Base-by-base conservation (phyloP, 2,797 vertebrate genomes). In the Spinus pinus region DNA sequence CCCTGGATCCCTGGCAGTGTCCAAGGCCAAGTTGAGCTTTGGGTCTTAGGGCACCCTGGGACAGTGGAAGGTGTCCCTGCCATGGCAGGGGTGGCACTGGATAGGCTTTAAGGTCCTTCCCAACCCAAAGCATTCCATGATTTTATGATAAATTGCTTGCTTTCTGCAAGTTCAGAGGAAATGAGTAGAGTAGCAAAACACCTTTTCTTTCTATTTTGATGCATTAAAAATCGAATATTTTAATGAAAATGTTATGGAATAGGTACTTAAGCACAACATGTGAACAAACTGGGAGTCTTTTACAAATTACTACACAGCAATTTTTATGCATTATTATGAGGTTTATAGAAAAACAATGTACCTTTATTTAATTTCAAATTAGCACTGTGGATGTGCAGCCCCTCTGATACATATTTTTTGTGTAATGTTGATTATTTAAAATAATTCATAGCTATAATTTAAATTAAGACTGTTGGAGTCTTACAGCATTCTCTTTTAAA, bases 401-500 rank as follows among this genome's bases (percentile, higher is more conserved):
- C 30, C 20, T 74, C 53, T 69, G 27, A 42, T 77, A 19, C 8
- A 6, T 51, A 19, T 67, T 56, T 37, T 51, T 35, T 47, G 21
- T 78, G 51, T 60, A 49, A 78, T 92, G 72, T 13, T 33, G 27
- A 15, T 81, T 78, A 66, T 77, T 94, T 75, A 54, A 86, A 94
- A 47, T 75, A 81, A 74, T 64, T 47, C 33, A 74, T 91, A 62
- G 11, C 35, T 90, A 41, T 81, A 58, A 64, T 77, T 79, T 88
- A 69, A 81, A 69, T 81, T 66, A 70, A 60, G 46, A 64, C 42
- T 50, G 20, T 69, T 87, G 42, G 54, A 90, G 53, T 64, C 50
- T 44, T 79, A 71, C n/a, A 37, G 25, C 49, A 84, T 77, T 54
- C 62, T 81, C 44, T 90, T 90, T 79, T 80, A 94, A 95, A 91